These are phyloP conservation scores for Etheostoma cragini DNA, from an alignment of 2,113 vertebrate species.

Conservation along the genomic window DNA sequence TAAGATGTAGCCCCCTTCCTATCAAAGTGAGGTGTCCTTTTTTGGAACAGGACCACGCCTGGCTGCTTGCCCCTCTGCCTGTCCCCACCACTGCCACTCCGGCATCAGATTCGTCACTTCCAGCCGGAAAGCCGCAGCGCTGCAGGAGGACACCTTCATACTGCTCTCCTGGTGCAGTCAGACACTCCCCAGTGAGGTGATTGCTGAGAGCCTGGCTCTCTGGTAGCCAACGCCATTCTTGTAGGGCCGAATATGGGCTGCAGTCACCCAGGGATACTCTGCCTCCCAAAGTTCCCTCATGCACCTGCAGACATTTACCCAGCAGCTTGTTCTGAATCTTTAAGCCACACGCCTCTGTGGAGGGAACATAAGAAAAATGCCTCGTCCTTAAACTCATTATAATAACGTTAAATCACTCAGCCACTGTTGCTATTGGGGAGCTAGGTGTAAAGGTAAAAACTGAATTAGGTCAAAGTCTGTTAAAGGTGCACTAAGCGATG, in stretches of 20 bases:
- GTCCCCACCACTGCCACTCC: constrained; percentile 21
- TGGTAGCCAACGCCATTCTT: constrained; percentile 83
- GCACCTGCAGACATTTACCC: constrained; percentile 82
- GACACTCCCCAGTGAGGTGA: constrained; percentile 79
- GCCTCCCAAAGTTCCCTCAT: constrained; percentile 27
- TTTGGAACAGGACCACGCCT: constrained; percentile 88
- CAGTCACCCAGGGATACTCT: constrained; percentile 79
- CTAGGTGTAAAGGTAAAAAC: too few species aligned
- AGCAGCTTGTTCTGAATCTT: constrained; percentile 85
- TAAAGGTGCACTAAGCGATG: too few species aligned
- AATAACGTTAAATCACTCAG: neutral
- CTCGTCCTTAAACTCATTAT: neutral
- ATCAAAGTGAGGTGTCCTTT: constrained; percentile 87
- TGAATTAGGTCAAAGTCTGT: too few species aligned
- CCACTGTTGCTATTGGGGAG: neutral
- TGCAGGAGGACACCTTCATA: constrained; percentile 78
- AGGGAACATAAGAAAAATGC: neutral
- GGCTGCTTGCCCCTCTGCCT: constrained; percentile 56
- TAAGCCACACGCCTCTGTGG: constrained; percentile 75
- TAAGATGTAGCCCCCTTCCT: constrained; percentile 83
- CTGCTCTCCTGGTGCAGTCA: constrained; percentile 77
- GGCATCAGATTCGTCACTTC: neutral
- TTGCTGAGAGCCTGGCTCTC: constrained; percentile 73
- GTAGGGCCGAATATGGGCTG: constrained; percentile 66
- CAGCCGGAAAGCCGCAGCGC: constrained; percentile 69